Evolutionary conservation across 2,113 vertebrate species (phyloP).

Genomic region (Clupea harengus): DNA sequence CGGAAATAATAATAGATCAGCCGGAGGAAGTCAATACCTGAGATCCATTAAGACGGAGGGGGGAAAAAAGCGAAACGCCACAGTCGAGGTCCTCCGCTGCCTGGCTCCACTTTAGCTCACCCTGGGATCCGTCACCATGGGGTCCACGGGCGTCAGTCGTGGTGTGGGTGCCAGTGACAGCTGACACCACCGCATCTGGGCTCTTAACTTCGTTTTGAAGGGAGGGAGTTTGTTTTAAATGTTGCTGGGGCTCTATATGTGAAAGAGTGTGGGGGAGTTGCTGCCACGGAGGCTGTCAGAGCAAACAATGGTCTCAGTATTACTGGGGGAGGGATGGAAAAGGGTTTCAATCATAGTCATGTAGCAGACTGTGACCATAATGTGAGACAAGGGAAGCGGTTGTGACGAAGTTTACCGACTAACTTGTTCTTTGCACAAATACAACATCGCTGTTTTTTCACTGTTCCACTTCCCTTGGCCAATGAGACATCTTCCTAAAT

Average conservation of each 20-base stretch:
- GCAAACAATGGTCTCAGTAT: background rate
- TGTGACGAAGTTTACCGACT: background rate
- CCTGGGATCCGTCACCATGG: slow-evolving; percentile 16
- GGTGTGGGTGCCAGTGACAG: background rate
- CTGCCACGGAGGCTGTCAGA: background rate
- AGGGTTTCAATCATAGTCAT: background rate
- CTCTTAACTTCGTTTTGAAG: background rate
- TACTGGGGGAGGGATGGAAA: background rate
- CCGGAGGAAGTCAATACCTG: slow-evolving; percentile 11
- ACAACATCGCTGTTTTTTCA: background rate
- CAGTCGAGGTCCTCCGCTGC: background rate
- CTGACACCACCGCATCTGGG: background rate
- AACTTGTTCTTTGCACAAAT: background rate
- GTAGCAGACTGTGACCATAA: background rate
- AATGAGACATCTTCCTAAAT: background rate
- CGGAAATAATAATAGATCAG: slow-evolving; percentile 28
- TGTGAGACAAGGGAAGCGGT: background rate
- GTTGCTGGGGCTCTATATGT: too few species aligned
- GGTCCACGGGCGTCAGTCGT: background rate
- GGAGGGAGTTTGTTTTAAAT: too few species aligned
- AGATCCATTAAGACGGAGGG: slow-evolving; percentile 22
- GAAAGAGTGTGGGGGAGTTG: too few species aligned
- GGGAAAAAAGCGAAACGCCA: background rate
- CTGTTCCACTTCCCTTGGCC: background rate
- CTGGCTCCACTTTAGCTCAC: background rate